A percentile compares a stretch with the other conserved stretches of the same genome.
These are phyloP conservation scores for Megalops atlanticus DNA, from an alignment of 2,113 vertebrate genomes.

Conservation along the genomic window DNA sequence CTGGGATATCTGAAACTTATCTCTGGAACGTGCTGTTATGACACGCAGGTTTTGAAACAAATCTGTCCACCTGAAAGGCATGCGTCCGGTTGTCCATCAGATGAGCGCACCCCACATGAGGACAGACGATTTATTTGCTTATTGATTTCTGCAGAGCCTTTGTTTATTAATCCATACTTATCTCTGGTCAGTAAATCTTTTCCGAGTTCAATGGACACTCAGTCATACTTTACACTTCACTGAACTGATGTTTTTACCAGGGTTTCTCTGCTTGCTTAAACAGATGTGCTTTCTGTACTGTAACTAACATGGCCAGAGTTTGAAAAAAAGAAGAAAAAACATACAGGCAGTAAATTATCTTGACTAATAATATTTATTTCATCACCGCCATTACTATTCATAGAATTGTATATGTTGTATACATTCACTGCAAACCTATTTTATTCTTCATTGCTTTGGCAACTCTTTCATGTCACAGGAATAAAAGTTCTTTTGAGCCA, in stretches of 20 bases:
- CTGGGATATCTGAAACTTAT: conserved; percentile 29
- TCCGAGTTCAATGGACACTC: neutral
- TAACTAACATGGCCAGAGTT: neutral
- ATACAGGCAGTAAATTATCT: neutral
- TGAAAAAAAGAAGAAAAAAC: neutral
- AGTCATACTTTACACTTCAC: neutral
- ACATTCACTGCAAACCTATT: too few relatives aligned
- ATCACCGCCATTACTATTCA: too few relatives aligned
- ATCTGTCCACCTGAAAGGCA: conserved; percentile 44
- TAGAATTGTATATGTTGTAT: too few relatives aligned
- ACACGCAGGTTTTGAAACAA: conserved; percentile 54
- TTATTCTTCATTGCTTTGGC: too few relatives aligned
- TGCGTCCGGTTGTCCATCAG: conserved; percentile 38
- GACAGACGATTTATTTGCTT: neutral
- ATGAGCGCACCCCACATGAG: neutral
- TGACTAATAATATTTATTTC: too few relatives aligned
- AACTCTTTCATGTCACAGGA: too few relatives aligned
- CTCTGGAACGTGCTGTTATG: conserved; percentile 42
- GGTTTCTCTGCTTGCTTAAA: neutral
- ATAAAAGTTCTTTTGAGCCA: too few relatives aligned
- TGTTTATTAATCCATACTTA: neutral
- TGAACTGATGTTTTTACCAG: neutral
- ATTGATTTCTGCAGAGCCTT: neutral
- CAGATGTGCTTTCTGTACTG: neutral
- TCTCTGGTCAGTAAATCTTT: neutral